Percentiles rank a stretch among this genome's conserved stretches.
These are phyloP conservation scores for Pocillopora damicornis DNA, from an alignment of 64 coral and sea anemone genomes.

Conservation along the genomic window DNA sequence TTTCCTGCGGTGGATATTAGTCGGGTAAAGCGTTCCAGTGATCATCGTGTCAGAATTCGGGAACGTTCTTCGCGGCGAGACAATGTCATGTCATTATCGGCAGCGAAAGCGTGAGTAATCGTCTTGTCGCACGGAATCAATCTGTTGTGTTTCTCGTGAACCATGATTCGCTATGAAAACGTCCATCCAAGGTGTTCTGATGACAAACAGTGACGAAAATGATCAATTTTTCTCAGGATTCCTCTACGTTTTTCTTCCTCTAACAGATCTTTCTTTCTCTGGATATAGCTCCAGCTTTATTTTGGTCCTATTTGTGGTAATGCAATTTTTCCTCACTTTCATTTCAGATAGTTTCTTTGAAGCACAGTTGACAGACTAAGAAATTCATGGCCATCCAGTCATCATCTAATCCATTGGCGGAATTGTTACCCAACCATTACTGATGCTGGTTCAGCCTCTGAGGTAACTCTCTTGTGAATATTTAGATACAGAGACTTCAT, in stretches of 20 bases:
- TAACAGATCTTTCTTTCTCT: neutral
- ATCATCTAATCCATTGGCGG: neutral
- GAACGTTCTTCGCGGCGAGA: neutral
- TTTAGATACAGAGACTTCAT: no score
- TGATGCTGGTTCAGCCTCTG: no score
- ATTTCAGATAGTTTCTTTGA: neutral
- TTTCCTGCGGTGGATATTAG: slow-evolving; percentile 2
- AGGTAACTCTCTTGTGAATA: no score
- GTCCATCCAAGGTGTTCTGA: no score
- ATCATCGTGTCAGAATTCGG: slow-evolving; percentile 11
- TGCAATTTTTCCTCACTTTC: neutral
- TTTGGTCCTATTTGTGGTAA: neutral
- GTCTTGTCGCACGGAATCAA: slow-evolving; percentile 14
- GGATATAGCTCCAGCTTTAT: neutral
- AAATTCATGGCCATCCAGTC: neutral
- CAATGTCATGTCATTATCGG: neutral
- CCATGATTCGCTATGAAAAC: neutral
- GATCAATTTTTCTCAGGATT: no score
- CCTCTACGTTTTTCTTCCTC: no score
- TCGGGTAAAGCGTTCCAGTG: neutral
- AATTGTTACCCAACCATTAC: neutral
- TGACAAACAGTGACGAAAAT: no score
- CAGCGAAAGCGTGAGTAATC: slow-evolving; percentile 31
- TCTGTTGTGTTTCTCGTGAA: neutral
- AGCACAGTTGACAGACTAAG: neutral